Conservation (phyloP, 2,888 invertebrate genomes). For the Deilephila porcellus region DNA sequence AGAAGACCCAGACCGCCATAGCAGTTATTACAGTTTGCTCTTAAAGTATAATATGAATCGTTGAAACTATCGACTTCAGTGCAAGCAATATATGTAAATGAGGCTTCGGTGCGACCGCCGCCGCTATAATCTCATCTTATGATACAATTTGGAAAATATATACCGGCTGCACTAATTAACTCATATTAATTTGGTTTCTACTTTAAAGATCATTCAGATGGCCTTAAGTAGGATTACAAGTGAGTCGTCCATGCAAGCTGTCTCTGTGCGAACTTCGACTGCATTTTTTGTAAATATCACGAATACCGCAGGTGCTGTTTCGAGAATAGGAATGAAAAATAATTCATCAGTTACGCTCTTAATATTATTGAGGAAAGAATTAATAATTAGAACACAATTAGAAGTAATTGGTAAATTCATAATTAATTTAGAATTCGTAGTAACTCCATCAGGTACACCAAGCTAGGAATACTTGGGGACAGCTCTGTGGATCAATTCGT, state of each 20-base stretch:
- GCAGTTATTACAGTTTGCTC: background rate
- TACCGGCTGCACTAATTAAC: constrained; percentile 17
- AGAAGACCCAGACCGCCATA: background rate
- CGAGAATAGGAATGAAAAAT: background rate
- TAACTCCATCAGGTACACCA: no score
- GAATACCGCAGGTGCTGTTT: background rate
- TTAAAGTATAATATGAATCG: background rate
- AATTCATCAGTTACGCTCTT: no score
- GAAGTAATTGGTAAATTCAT: no score
- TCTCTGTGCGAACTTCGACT: background rate
- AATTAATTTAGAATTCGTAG: no score
- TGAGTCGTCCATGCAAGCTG: background rate
- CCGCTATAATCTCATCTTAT: background rate
- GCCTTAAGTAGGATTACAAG: constrained; percentile 13
- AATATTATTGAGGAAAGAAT: no score
- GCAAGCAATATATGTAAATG: background rate
- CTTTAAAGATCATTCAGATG: constrained; percentile 14
- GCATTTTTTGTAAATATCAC: constrained; percentile 5
- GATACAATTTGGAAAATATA: constrained; percentile 5
- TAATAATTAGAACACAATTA: no score
- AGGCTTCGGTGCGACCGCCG: background rate
- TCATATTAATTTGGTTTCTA: constrained; percentile 4
- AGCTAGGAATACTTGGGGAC: no score
- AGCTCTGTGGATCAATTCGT: no score
- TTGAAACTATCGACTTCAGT: background rate